A percentile compares a stretch with the other conserved stretches of the same genome.
phyloP scores from a whole-genome alignment of 2,113 vertebrate species.

The Hiodon alosoides region DNA sequence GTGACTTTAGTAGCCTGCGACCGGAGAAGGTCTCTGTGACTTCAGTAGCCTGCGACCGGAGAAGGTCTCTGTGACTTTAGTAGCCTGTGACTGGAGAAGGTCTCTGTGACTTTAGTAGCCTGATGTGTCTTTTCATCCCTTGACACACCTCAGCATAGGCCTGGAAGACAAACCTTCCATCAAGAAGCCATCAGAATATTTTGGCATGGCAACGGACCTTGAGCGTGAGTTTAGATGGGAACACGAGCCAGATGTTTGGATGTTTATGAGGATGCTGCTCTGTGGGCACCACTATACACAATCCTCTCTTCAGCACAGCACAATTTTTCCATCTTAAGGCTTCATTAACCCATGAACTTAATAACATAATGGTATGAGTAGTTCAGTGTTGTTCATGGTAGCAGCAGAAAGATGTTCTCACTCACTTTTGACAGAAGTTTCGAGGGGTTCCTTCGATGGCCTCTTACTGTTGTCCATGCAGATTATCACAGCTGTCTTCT shows the following conservation, averaged over 20 bases:
- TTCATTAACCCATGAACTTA: not conserved
- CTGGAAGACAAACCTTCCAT: constrained; percentile 48
- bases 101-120: constrained; percentile 31
- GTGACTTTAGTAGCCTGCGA: no score
- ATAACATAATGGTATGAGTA: no score
- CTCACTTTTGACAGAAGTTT: no score
- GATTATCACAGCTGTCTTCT: no score
- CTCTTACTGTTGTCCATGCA: no score
- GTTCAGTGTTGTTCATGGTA: no score
- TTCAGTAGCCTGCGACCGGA: no score
- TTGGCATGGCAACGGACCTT: constrained; percentile 48
- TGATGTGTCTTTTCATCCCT: constrained; percentile 31
- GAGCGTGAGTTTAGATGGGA: constrained; percentile 46
- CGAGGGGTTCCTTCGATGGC: no score
- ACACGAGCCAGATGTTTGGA: constrained; percentile 53
- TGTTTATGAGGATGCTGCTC: constrained; percentile 54
- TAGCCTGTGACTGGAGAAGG: constrained; percentile 1
- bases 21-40: no score
- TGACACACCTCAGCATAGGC: constrained; percentile 39
- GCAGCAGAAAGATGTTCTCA: no score
- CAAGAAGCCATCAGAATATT: constrained; percentile 45
- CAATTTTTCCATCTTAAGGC: not conserved
- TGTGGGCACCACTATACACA: constrained; percentile 54
- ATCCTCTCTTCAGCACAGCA: constrained; percentile 21
- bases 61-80: not conserved